These are phyloP conservation scores for Yponomeuta cagnagella DNA, from an alignment of 2,888 invertebrate species.

Conservation along the genomic window DNA sequence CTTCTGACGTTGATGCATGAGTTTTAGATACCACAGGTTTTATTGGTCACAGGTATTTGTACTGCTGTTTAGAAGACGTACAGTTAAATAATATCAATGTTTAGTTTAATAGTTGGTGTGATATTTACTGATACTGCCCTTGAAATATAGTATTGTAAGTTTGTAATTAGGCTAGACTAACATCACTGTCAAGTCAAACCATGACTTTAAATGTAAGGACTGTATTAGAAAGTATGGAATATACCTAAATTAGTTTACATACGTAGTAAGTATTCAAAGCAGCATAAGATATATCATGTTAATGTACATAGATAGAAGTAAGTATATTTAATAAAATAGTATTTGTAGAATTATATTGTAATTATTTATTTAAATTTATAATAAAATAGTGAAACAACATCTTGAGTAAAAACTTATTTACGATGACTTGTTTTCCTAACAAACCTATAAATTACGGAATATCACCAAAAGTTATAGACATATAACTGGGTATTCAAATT, in stretches of 20 bases:
- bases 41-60: no score
- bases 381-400: background rate
- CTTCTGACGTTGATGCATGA: no score
- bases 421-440: conserved; percentile 3
- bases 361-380: background rate
- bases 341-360: background rate
- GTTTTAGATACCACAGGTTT: no score
- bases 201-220: conserved; percentile 6
- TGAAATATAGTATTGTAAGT: background rate
- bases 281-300: background rate
- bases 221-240: background rate
- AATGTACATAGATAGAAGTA: background rate
- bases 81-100: background rate
- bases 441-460: background rate
- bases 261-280: background rate
- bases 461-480: background rate
- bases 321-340: background rate
- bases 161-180: background rate
- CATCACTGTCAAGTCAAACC: conserved; percentile 1
- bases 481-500: background rate
- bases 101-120: background rate
- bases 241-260: background rate
- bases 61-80: no score
- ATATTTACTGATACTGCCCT: background rate
- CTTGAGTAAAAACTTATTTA: background rate